A percentile compares a stretch with the other conserved stretches of the same genome.
These are phyloP conservation scores for Melanophora roralis DNA, from an alignment of 2,888 invertebrate species.

Conservation along the genomic window DNA sequence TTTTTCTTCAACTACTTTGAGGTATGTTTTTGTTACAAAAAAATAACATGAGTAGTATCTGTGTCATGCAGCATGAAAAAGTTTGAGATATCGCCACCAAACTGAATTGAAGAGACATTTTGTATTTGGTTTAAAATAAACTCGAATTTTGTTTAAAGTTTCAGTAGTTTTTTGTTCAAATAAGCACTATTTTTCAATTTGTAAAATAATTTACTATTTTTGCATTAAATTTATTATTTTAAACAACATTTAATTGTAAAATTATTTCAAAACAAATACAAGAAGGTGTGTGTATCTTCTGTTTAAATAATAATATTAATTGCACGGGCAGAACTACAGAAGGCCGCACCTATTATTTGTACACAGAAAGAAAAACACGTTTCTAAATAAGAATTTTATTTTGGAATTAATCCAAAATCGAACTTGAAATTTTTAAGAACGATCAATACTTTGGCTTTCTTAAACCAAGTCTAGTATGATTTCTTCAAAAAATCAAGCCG, in stretches of 20 bases:
- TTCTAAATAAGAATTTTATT: too few relatives aligned
- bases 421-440: too few relatives aligned
- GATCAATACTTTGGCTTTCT: too few relatives aligned
- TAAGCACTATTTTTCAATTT: too few relatives aligned
- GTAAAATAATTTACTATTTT: neutral
- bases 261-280: constrained; percentile 23
- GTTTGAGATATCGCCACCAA: constrained; percentile 6
- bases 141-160: too few relatives aligned
- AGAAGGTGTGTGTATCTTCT: constrained; percentile 36
- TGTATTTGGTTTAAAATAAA: neutral
- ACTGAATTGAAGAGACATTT: constrained; percentile 35
- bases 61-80: neutral
- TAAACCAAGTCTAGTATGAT: too few relatives aligned
- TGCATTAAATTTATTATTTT: constrained; percentile 25
- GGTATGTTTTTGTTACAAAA: constrained; percentile 7
- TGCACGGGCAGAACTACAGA: neutral
- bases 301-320: neutral
- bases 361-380: too few relatives aligned
- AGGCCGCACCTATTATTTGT: constrained; percentile 24
- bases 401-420: too few relatives aligned
- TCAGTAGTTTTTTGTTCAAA: too few relatives aligned
- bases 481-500: too few relatives aligned
- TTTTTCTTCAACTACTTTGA: constrained; percentile 2
- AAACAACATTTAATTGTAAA: constrained; percentile 47
- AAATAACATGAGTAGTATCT: constrained; percentile 2